phyloP scores from a whole-genome alignment of 2,888 invertebrate genomes.

The Chymomyza amoena region DNA sequence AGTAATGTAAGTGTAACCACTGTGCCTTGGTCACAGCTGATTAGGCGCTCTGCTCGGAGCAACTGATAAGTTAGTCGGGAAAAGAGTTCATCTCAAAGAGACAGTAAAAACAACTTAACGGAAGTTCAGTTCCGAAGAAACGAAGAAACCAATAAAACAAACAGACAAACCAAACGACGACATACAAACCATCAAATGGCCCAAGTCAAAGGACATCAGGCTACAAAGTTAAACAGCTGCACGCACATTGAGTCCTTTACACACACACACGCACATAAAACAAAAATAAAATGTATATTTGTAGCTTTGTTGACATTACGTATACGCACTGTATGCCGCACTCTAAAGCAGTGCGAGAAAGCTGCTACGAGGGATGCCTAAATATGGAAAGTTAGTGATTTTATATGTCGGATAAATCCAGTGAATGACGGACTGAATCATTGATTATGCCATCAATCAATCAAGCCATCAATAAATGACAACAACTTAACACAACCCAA shows the following conservation, averaged over 20 bases:
- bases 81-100: conserved; percentile 29
- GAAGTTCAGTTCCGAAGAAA: not conserved
- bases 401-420: not conserved
- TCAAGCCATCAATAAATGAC: not conserved
- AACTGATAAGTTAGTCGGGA: conserved; percentile 36
- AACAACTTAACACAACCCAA: not conserved
- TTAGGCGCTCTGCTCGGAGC: conserved; percentile 28
- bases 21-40: not conserved
- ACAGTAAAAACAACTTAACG: not conserved
- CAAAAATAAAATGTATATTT: conserved; percentile 46
- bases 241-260: not conserved
- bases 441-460: not conserved
- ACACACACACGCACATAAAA: not conserved
- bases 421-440: not conserved
- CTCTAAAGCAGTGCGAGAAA: not conserved
- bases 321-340: conserved; percentile 40
- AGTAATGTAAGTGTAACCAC: no score
- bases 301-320: conserved; percentile 35
- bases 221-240: conserved; percentile 46
- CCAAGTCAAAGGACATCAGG: conserved; percentile 20
- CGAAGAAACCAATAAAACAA: conserved; percentile 7
- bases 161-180: not conserved
- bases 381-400: not conserved
- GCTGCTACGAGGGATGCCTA: conserved; percentile 35
- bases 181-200: conserved; percentile 36